A percentile compares a stretch with the other conserved stretches of the same genome.
These are phyloP conservation scores for Globodera rostochiensis DNA, from an alignment of 1,140 invertebrate species.

Conservation along the genomic window DNA sequence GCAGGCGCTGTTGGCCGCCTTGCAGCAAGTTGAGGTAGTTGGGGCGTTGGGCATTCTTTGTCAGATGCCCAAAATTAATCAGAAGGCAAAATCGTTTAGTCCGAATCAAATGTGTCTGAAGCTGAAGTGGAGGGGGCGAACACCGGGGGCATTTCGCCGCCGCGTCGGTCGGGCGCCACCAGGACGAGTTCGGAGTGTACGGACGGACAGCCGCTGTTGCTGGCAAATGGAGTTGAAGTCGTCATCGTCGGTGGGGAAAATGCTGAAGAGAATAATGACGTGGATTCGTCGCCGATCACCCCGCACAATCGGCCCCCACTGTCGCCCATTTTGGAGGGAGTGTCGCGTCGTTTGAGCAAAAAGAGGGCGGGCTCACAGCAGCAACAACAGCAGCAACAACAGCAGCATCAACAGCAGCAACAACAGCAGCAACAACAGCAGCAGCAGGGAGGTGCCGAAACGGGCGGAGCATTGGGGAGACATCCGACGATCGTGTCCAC, in stretches of 20 bases:
- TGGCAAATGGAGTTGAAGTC: slow-evolving; percentile 32
- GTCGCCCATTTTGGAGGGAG: slow-evolving; percentile 51
- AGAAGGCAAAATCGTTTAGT: slow-evolving; percentile 7
- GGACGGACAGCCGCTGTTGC: slow-evolving; percentile 45
- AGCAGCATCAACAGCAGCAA: slow-evolving; percentile 40
- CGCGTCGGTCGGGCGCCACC: slow-evolving; percentile 22
- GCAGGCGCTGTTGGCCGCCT: slow-evolving; percentile 40
- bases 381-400: slow-evolving; percentile 31
- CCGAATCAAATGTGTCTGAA: slow-evolving; percentile 23
- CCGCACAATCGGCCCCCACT: slow-evolving; percentile 45
- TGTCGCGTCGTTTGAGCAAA: slow-evolving; percentile 44
- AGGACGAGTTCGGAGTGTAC: slow-evolving; percentile 40
- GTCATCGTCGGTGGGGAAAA: slow-evolving; percentile 6
- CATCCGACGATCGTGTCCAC: slow-evolving; percentile 23
- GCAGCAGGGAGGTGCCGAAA: slow-evolving; percentile 2
- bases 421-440: slow-evolving; percentile 19
- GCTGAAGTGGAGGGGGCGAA: neutral
- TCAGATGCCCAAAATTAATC: neutral
- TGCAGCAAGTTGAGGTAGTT: slow-evolving; percentile 31
- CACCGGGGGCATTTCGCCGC: slow-evolving; percentile 23
- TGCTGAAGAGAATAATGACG: slow-evolving; percentile 10
- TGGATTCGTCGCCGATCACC: slow-evolving; percentile 27
- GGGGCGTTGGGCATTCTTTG: neutral
- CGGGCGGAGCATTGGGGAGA: neutral
- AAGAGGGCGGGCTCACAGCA: slow-evolving; percentile 57